These are phyloP conservation scores for Odiellus spinosus DNA, from an alignment of 2,888 invertebrate genomes.

Conservation along the genomic window DNA sequence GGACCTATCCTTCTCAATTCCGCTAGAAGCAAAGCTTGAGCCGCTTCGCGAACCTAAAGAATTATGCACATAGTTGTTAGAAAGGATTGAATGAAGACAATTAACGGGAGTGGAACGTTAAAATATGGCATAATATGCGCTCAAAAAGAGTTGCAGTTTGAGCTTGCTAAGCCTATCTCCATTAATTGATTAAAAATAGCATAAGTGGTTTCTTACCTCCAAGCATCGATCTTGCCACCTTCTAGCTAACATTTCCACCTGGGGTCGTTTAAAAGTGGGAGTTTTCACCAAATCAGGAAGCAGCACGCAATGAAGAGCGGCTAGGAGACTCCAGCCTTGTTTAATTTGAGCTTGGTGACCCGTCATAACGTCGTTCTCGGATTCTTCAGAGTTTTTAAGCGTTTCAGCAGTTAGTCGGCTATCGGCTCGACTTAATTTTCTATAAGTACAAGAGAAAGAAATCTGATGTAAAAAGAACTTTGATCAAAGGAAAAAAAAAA, in stretches of 20 bases:
- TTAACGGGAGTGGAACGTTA: too few relatives aligned
- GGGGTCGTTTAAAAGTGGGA: constrained; percentile 69
- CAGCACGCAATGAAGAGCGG: constrained; percentile 88
- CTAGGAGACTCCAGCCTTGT: constrained; percentile 91
- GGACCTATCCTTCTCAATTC: constrained; percentile 76
- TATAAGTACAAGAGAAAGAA: not conserved
- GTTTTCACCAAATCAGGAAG: constrained; percentile 65
- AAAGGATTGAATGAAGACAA: too few relatives aligned
- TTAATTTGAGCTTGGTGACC: constrained; percentile 65
- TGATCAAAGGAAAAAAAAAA: too few relatives aligned
- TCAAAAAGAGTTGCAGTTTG: too few relatives aligned
- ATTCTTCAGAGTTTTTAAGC: not conserved
- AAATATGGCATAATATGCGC: too few relatives aligned
- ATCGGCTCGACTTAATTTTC: constrained; percentile 18
- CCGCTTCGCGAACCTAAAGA: constrained; percentile 63
- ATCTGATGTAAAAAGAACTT: not conserved
- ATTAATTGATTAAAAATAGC: too few relatives aligned
- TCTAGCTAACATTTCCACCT: constrained; percentile 91
- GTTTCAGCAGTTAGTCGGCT: constrained; percentile 12
- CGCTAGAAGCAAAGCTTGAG: constrained; percentile 83
- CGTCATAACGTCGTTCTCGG: constrained; percentile 40
- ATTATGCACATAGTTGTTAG: too few relatives aligned
- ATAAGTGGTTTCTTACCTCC: constrained; percentile 66
- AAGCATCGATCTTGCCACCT: constrained; percentile 98
- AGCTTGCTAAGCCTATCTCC: too few relatives aligned